These are phyloP conservation scores for Andricus curvator DNA, from an alignment of 2,888 invertebrate genomes.

Conservation along the genomic window DNA sequence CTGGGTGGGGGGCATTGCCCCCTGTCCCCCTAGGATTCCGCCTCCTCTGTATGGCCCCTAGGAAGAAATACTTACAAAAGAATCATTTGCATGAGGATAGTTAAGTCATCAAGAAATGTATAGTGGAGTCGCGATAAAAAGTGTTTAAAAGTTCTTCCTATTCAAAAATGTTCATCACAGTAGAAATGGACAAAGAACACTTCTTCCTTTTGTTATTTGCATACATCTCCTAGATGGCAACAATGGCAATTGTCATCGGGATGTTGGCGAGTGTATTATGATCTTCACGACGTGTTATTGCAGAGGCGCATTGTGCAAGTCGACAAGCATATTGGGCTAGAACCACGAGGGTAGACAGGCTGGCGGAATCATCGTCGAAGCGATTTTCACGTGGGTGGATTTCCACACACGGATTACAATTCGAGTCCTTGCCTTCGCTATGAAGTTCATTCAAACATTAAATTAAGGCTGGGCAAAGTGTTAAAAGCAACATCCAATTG, in stretches of 20 bases:
- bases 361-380: constrained; percentile 46
- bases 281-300: constrained; percentile 36
- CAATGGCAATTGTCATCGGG: constrained; percentile 32
- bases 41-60: no score
- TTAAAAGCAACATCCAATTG: neutral
- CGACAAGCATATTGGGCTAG: constrained; percentile 46
- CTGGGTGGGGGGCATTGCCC: no score
- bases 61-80: no score
- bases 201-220: neutral
- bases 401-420: constrained; percentile 53
- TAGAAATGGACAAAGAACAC: neutral
- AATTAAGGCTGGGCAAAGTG: neutral
- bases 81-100: no score
- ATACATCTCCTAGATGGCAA: neutral
- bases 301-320: constrained; percentile 51
- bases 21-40: no score
- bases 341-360: constrained; percentile 45
- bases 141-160: neutral
- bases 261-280: constrained; percentile 31
- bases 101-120: neutral
- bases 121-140: neutral
- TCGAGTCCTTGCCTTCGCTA: constrained; percentile 3
- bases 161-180: neutral
- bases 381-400: constrained; percentile 51
- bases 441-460: constrained; percentile 3